phyloP scores from a whole-genome alignment of 2,113 vertebrate species.

The Dromiciops gliroides region DNA sequence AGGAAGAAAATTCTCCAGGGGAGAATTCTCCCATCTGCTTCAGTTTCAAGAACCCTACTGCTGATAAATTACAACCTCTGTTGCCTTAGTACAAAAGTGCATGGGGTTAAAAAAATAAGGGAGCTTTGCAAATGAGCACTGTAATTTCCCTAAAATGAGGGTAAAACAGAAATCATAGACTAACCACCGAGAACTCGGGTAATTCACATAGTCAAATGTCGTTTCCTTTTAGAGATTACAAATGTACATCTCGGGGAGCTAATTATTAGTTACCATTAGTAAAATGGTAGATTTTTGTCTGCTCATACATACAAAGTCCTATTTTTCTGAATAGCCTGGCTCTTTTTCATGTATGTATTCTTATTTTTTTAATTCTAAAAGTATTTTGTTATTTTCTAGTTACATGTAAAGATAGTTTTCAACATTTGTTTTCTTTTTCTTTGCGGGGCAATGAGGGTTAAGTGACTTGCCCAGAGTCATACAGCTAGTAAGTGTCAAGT shows the following conservation, averaged over 20 bases:
- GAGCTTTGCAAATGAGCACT: constrained; percentile 13
- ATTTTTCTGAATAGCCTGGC: constrained; percentile 39
- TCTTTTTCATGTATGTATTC: background rate
- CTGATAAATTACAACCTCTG: background rate
- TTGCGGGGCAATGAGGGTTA: too few relatives aligned
- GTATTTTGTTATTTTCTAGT: too few relatives aligned
- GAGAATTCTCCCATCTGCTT: background rate
- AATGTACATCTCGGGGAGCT: constrained; percentile 17
- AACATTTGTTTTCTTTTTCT: too few relatives aligned
- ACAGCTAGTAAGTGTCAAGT: too few relatives aligned
- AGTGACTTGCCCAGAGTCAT: too few relatives aligned
- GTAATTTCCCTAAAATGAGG: constrained; percentile 1
- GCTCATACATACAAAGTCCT: constrained; percentile 13
- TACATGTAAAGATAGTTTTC: too few relatives aligned
- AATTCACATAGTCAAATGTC: constrained; percentile 16
- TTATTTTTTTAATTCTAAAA: constrained; percentile 8
- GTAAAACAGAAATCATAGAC: constrained; percentile 11
- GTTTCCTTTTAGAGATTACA: constrained; percentile 51
- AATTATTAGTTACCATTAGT: constrained; percentile 48
- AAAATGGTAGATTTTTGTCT: constrained; percentile 27
- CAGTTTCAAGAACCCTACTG: background rate
- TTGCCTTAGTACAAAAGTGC: background rate
- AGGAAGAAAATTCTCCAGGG: background rate
- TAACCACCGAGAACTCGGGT: constrained; percentile 4
- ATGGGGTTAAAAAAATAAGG: constrained; percentile 27